Conservation (phyloP, 2,888 invertebrate species). For the Hirtodrosophila trivittata region DNA sequence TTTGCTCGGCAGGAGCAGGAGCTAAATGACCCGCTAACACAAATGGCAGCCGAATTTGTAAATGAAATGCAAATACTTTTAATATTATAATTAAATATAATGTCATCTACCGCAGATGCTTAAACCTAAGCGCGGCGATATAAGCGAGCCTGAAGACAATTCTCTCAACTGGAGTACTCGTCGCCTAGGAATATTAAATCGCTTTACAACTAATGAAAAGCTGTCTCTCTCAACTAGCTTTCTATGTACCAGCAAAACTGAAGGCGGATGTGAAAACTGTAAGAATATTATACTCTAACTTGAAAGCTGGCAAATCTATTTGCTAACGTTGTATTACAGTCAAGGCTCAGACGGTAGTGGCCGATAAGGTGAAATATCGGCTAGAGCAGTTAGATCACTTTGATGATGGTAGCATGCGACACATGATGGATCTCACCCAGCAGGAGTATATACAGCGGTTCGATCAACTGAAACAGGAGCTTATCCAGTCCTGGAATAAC, state of each 20-base stretch:
- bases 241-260: slow-evolving; percentile 86
- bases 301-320: not conserved
- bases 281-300: slow-evolving; percentile 31
- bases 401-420: slow-evolving; percentile 94
- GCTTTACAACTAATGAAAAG: slow-evolving; percentile 97
- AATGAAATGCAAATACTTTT: slow-evolving; percentile 22
- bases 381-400: slow-evolving; percentile 97
- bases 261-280: slow-evolving; percentile 87
- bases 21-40: slow-evolving; percentile 87
- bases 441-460: slow-evolving; percentile 95
- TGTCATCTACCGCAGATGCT: slow-evolving; percentile 21
- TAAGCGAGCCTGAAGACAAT: slow-evolving; percentile 81
- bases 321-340: slow-evolving; percentile 84
- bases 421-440: slow-evolving; percentile 95
- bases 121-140: slow-evolving; percentile 53
- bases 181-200: slow-evolving; percentile 91
- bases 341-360: slow-evolving; percentile 90
- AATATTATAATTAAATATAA: not conserved
- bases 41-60: slow-evolving; percentile 85
- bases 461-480: slow-evolving; percentile 94
- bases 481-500: slow-evolving; percentile 95
- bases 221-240: slow-evolving; percentile 95
- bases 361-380: slow-evolving; percentile 94
- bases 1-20: slow-evolving; percentile 86
- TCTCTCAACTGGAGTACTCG: slow-evolving; percentile 90